phyloP scores from a whole-genome alignment of 2,113 vertebrate species.

The Aspidoscelis tigris region DNA sequence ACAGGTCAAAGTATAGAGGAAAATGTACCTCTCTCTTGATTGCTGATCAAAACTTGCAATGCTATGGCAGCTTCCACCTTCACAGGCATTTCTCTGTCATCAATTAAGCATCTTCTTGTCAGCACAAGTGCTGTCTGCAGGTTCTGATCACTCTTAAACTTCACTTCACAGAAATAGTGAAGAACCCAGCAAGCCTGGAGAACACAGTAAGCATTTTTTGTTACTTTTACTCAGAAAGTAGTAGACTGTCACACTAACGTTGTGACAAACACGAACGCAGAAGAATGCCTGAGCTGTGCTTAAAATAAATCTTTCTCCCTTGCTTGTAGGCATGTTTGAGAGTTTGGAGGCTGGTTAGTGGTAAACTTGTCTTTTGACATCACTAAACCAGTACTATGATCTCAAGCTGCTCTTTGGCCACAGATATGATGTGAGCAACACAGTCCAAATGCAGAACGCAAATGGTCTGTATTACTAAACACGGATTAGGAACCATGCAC shows the following conservation, averaged over 20 bases:
- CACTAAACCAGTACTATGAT: constrained; percentile 85
- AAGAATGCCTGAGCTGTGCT: neutral
- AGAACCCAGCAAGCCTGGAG: constrained; percentile 97
- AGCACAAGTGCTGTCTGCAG: constrained; percentile 94
- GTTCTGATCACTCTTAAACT: constrained; percentile 98
- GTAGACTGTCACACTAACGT: neutral
- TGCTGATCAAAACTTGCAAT: constrained; percentile 97
- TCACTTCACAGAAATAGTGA: constrained; percentile 99
- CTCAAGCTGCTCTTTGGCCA: constrained; percentile 76
- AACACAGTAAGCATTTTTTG: constrained; percentile 21
- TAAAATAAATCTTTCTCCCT: neutral
- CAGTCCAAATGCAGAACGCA: constrained; percentile 75
- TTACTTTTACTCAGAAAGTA: neutral
- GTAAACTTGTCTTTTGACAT: constrained; percentile 65
- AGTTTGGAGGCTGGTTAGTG: constrained; percentile 80
- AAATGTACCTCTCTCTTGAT: constrained; percentile 94
- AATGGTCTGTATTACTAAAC: constrained; percentile 71
- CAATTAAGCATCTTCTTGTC: constrained; percentile 93
- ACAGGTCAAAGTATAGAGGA: neutral
- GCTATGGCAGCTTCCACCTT: constrained; percentile 99
- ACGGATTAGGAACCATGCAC: constrained; percentile 79
- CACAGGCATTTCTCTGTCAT: constrained; percentile 98
- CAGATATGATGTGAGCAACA: constrained; percentile 74
- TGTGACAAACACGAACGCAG: neutral
- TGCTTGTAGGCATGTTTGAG: constrained; percentile 66